Percentiles rank a stretch among this genome's conserved stretches.
Conservation (phyloP, 2,113 vertebrate genomes). For the Mola mola region DNA sequence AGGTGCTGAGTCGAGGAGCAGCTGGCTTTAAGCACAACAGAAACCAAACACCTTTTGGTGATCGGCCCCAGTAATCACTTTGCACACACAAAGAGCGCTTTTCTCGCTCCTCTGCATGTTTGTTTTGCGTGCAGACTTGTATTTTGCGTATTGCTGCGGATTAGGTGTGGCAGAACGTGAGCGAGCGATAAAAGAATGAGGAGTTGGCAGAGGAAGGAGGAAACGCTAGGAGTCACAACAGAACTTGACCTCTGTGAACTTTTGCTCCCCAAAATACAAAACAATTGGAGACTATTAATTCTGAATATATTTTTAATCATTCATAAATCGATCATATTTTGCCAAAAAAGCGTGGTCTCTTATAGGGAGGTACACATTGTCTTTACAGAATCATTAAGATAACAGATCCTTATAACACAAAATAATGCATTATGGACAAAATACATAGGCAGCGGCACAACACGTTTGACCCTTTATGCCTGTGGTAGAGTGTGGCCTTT, state of each 20-base stretch:
- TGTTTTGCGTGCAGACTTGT: slow-evolving; percentile 58
- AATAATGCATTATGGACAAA: no score
- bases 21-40: slow-evolving; percentile 56
- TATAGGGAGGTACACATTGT: no score
- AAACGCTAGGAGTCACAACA: slow-evolving; percentile 51
- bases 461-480: no score
- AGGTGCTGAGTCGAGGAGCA: slow-evolving; percentile 67
- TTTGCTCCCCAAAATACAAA: slow-evolving; percentile 19
- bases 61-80: slow-evolving; percentile 55
- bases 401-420: no score
- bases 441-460: no score
- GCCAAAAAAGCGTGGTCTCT: no score
- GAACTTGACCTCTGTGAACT: slow-evolving; percentile 75
- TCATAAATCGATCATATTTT: no score
- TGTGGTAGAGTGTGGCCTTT: no score
- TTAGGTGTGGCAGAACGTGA: slow-evolving; percentile 50
- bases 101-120: slow-evolving; percentile 49
- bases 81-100: slow-evolving; percentile 61
- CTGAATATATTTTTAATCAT: no score
- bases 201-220: slow-evolving; percentile 36
- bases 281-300: slow-evolving; percentile 9
- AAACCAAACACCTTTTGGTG: slow-evolving; percentile 66
- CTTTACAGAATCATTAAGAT: no score
- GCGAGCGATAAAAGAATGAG: slow-evolving; percentile 38
- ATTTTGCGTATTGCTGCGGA: slow-evolving; percentile 61